Conservation (phyloP, 2,797 vertebrate genomes). For the Channa striata region DNA sequence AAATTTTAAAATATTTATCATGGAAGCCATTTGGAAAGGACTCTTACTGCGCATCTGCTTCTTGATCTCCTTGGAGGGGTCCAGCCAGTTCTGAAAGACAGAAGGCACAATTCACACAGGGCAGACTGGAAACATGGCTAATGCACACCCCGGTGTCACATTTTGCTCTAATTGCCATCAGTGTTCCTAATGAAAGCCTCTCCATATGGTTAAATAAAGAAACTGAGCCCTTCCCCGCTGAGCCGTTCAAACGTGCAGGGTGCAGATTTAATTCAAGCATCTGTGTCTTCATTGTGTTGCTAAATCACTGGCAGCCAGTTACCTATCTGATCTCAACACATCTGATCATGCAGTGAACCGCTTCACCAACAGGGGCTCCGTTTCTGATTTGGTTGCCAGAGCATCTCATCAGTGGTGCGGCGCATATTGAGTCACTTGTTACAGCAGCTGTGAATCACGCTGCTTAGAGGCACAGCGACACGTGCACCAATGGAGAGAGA, state of each 20-base stretch:
- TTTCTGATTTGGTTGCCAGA: constrained; percentile 24
- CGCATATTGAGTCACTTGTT: constrained; percentile 10
- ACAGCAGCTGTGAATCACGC: constrained; percentile 36
- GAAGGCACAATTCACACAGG: constrained; percentile 64
- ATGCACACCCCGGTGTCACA: constrained; percentile 54
- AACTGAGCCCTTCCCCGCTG: constrained; percentile 44
- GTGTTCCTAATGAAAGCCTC: constrained; percentile 67
- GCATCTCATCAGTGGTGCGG: constrained; percentile 10
- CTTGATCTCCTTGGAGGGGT: constrained; percentile 99
- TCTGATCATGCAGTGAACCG: constrained; percentile 22
- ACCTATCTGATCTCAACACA: constrained; percentile 47
- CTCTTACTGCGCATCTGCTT: constrained; percentile 98
- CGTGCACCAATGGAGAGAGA: constrained; percentile 9
- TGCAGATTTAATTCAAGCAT: constrained; percentile 61
- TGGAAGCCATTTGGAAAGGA: constrained; percentile 25
- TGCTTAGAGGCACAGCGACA: constrained; percentile 20
- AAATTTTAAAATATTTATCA: constrained; percentile 35
- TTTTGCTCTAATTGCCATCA: constrained; percentile 65
- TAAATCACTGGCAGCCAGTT: constrained; percentile 39
- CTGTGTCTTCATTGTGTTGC: constrained; percentile 54
- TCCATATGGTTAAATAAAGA: constrained; percentile 75
- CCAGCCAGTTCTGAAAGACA: constrained; percentile 96
- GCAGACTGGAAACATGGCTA: constrained; percentile 44
- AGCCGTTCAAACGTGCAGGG: constrained; percentile 38
- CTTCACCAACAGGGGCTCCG: constrained; percentile 32